These are phyloP conservation scores for Sapayoa aenigma DNA, from an alignment of 2,113 vertebrate genomes.

Conservation along the genomic window DNA sequence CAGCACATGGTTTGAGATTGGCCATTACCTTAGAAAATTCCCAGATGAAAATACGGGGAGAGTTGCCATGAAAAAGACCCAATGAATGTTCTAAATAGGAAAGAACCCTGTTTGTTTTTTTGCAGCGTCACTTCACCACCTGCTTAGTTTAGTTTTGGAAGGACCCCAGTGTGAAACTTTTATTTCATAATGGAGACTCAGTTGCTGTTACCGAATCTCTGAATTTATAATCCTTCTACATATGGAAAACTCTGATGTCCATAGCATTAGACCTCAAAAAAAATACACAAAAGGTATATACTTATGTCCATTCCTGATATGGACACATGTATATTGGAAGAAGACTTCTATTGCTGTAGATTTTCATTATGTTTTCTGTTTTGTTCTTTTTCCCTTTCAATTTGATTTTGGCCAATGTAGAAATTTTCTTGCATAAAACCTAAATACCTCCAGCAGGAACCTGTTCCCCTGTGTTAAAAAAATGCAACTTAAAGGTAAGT, in stretches of 20 bases:
- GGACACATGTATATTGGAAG: not conserved
- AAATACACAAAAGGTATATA: not conserved
- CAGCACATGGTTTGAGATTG: constrained; percentile 7
- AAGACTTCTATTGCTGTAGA: not conserved
- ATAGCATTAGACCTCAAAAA: fast-evolving
- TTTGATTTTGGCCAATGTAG: not conserved
- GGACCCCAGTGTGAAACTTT: not conserved
- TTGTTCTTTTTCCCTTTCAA: not conserved
- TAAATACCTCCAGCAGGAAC: not conserved
- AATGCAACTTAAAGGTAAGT: not conserved
- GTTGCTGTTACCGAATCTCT: not conserved
- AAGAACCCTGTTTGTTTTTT: not conserved
- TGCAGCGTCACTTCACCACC: not conserved
- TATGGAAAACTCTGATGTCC: not conserved
- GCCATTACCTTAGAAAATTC: constrained; percentile 19
- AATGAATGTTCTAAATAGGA: not conserved
- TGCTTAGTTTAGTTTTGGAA: not conserved
- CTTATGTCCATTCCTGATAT: not conserved
- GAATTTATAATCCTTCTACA: not conserved
- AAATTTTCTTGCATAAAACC: not conserved
- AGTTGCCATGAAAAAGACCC: not conserved
- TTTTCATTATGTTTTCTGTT: not conserved
- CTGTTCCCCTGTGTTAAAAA: not conserved
- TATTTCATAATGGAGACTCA: fast-evolving
- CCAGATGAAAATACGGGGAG: not conserved